These are phyloP conservation scores for Peromyscus polionotus DNA, from an alignment of 2,113 vertebrate genomes.

Conservation along the genomic window DNA sequence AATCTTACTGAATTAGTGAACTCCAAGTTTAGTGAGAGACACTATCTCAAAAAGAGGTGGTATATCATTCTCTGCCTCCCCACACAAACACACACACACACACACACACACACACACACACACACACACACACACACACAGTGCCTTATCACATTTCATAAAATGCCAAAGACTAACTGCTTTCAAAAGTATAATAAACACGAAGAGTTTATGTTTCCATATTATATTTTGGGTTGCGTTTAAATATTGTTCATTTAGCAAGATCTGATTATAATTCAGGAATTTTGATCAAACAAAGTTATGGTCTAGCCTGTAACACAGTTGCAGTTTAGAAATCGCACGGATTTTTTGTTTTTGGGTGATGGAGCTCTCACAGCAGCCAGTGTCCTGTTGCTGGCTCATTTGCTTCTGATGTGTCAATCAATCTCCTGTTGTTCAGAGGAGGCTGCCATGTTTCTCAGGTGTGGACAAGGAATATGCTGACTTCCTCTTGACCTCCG, in stretches of 20 bases:
- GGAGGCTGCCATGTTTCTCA: not conserved
- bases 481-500: not conserved
- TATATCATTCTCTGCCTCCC: not conserved
- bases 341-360: not conserved
- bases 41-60: not conserved
- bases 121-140: not conserved
- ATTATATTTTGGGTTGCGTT: not conserved
- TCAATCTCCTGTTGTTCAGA: not conserved
- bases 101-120: too few relatives aligned
- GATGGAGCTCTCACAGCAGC: not conserved
- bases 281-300: too few relatives aligned
- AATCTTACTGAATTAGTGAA: not conserved
- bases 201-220: not conserved
- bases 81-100: too few relatives aligned
- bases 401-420: not conserved
- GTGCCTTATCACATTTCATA: not conserved
- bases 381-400: not conserved
- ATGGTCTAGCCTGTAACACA: too few relatives aligned
- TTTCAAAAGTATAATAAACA: not conserved
- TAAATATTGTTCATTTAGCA: not conserved
- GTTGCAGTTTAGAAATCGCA: not conserved
- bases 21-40: too few relatives aligned
- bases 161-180: not conserved
- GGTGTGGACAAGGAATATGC: not conserved
- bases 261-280: not conserved